Evolutionary conservation across 2,113 vertebrate species (phyloP).

Genomic region (Axis porcinus): DNA sequence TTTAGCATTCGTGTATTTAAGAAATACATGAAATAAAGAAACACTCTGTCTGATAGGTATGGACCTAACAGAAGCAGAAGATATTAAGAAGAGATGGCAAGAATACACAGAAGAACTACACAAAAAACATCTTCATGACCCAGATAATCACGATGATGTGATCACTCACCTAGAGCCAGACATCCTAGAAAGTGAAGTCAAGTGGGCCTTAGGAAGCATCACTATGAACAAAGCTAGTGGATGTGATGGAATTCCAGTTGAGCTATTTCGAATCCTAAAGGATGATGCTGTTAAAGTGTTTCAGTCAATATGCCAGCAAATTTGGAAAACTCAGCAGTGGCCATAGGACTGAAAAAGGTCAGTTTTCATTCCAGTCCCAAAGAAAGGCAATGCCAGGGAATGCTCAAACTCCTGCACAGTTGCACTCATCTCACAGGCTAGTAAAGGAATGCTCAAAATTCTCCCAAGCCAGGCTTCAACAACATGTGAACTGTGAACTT

Average conservation of each 20-base stretch:
- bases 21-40: background rate
- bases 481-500: rapidly evolving
- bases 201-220: background rate
- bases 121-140: rapidly evolving
- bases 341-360: background rate
- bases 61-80: background rate
- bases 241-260: background rate
- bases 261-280: background rate
- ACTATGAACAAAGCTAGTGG: background rate
- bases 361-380: background rate
- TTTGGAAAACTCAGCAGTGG: background rate
- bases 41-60: background rate
- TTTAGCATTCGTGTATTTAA: background rate
- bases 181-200: background rate
- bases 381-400: background rate
- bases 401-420: rapidly evolving
- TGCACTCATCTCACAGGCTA: background rate
- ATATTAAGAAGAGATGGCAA: background rate
- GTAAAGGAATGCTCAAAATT: background rate
- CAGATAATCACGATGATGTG: background rate
- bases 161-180: background rate
- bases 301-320: background rate
- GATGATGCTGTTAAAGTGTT: background rate
- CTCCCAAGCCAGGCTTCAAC: background rate
- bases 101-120: background rate